Evolutionary conservation across 1,140 invertebrate genomes (phyloP), one percentile per base, ranked within the genome.

Genomic region (Bombus affinis): DNA sequence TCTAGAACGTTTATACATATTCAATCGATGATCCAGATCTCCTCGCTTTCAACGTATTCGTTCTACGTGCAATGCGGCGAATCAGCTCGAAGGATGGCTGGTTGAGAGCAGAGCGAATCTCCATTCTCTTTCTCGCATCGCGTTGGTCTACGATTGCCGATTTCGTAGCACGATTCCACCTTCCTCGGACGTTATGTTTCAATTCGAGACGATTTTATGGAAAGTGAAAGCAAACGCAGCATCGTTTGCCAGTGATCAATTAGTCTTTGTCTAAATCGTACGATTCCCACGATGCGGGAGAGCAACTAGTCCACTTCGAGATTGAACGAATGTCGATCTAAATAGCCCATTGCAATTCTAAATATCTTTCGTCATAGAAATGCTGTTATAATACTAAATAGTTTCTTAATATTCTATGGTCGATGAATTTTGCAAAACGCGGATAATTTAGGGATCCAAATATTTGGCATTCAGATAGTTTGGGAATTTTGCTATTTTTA

Each of bases 231-330:
- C 74, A 77, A 77, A 57, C 81, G 81, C 44, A 78, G 37, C 44
- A 78, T 70, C 57, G 72, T 42, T 39, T 25, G 59, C 59, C 59
- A 5, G n/a, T 68, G 81, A 83, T 83, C 81, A 83, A 83, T 83
- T 83, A 83, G 47, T 83, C 81, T 83, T 83, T 83, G 81, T 83
- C 44, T 68, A 66, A 83, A 83, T 83, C 81, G 39, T 77, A 74
- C 59, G 62, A 83, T 83, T 83, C 81, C 81, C 81, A 83, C 81
- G 81, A 70, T 57, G 35, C 13, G n/a, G 28, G 2, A 15, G 42
- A 68, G 6, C 12, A 37, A 10, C 28, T 32, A 6, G 12, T 15
- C n/a, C n/a, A 3, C 25, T 72, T 35, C 0, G 12, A 53, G 15
- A 76, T 82, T 22, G 39, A 82, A 65, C 39, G 42, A 6, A 42